Conservation (phyloP, 2,888 invertebrate species). For the Hydropsyche betteni region DNA sequence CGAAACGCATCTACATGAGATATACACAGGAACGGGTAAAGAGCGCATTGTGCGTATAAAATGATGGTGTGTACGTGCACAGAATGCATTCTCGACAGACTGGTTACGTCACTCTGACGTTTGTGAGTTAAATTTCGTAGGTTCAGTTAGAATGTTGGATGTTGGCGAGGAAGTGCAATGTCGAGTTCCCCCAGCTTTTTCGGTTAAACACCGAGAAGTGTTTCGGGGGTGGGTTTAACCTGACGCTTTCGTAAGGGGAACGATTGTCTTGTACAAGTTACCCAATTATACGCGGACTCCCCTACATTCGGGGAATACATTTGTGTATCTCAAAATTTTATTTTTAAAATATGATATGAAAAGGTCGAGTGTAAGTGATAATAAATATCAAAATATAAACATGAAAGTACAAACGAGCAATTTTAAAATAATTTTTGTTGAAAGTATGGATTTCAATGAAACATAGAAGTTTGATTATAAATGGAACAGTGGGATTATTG, state of each 20-base stretch:
- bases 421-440: too few relatives aligned
- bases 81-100: too few relatives aligned
- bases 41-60: too few relatives aligned
- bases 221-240: constrained; percentile 2
- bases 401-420: too few relatives aligned
- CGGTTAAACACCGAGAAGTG: constrained; percentile 38
- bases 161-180: neutral
- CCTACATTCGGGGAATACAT: neutral
- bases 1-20: too few relatives aligned
- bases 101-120: constrained; percentile 7
- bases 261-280: constrained; percentile 38
- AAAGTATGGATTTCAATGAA: too few relatives aligned
- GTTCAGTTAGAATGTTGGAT: constrained; percentile 17
- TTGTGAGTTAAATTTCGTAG: neutral
- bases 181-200: constrained; percentile 9
- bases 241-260: constrained; percentile 10
- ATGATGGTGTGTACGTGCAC: too few relatives aligned
- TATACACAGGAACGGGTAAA: too few relatives aligned
- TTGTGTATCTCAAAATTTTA: constrained; percentile 19
- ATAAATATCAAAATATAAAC: too few relatives aligned
- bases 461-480: too few relatives aligned
- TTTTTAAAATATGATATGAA: neutral
- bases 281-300: constrained; percentile 32
- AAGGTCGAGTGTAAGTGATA: neutral
- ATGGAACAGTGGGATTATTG: too few relatives aligned